These are phyloP conservation scores for Pammene fasciana DNA, from an alignment of 2,888 invertebrate species.

Conservation along the genomic window DNA sequence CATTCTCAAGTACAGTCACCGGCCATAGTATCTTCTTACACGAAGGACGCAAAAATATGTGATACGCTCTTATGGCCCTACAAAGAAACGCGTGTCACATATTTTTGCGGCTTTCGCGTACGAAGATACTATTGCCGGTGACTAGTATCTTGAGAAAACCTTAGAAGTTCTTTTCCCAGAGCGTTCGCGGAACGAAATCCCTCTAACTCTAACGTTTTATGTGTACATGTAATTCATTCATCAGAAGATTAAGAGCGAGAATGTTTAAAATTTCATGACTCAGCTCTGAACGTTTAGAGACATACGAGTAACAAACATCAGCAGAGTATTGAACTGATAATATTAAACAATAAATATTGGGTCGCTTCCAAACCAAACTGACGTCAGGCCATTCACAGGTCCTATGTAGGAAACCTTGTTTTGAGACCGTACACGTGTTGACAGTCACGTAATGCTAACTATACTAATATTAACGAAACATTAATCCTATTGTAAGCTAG, in stretches of 20 bases:
- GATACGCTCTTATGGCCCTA: no score
- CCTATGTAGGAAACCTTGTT: slow-evolving; percentile 18
- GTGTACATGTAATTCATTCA: neutral
- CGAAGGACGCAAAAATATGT: no score
- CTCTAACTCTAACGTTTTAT: neutral
- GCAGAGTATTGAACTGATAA: slow-evolving; percentile 4
- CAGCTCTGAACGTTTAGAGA: neutral
- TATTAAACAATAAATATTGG: slow-evolving; percentile 28
- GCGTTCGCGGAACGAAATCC: neutral
- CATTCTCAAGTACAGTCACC: no score
- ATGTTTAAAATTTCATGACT: neutral
- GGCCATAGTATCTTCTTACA: no score
- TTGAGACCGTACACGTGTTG: slow-evolving; percentile 20
- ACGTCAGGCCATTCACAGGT: slow-evolving; percentile 31
- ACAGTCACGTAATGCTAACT: slow-evolving; percentile 29
- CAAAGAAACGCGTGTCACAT: no score
- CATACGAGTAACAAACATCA: slow-evolving; percentile 9
- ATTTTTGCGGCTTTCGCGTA: no score
- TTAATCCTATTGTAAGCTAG: neutral
- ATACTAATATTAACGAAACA: neutral
- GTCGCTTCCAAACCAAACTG: slow-evolving; percentile 22
- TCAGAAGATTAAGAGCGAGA: neutral
- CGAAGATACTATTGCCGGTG: no score
- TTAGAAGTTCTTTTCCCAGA: neutral
- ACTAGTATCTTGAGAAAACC: neutral